phyloP scores from a whole-genome alignment of 2,888 invertebrate species.

The Mythimna loreyi region DNA sequence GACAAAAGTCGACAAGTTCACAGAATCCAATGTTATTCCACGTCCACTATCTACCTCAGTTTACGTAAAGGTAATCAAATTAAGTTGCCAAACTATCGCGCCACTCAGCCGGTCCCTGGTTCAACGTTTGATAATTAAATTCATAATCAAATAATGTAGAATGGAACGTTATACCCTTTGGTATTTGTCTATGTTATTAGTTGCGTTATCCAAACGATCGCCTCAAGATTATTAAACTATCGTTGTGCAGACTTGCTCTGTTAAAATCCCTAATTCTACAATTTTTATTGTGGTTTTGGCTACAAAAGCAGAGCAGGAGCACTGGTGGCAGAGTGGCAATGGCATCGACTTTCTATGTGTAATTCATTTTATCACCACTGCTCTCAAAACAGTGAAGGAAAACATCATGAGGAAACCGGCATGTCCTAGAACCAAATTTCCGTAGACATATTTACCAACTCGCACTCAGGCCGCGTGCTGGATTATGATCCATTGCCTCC shows the following conservation, averaged over 20 bases:
- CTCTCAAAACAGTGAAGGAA: too few species aligned
- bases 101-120: conserved; percentile 3
- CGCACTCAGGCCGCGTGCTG: too few species aligned
- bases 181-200: conserved; percentile 25
- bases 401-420: too few species aligned
- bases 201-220: not conserved
- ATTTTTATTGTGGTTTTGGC: too few species aligned
- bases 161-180: conserved; percentile 5
- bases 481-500: too few species aligned
- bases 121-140: conserved; percentile 36
- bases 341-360: too few species aligned
- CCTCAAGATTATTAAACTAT: not conserved
- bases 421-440: too few species aligned
- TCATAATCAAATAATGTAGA: conserved; percentile 38
- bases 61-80: conserved; percentile 64
- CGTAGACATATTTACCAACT: too few species aligned
- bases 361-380: too few species aligned
- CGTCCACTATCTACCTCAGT: conserved; percentile 35
- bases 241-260: not conserved
- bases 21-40: conserved; percentile 14
- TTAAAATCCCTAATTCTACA: too few species aligned
- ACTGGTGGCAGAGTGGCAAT: too few species aligned
- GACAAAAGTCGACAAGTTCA: not conserved
- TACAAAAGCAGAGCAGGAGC: too few species aligned
- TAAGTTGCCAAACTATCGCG: conserved; percentile 56